Evolutionary conservation across 2,888 invertebrate species (phyloP).

Genomic region (Hyposoter dolosus): DNA sequence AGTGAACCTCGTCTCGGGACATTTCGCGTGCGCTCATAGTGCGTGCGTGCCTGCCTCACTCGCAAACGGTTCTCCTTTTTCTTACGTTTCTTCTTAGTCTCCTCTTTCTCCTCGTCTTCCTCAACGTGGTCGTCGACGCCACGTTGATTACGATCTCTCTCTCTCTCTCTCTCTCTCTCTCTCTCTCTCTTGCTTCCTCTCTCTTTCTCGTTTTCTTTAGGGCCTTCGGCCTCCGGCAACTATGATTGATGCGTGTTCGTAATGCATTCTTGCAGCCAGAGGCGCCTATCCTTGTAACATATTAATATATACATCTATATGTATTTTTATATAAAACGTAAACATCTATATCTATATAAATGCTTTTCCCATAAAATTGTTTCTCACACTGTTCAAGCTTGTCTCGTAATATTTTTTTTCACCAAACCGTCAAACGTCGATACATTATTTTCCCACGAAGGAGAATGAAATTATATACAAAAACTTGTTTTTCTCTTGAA

Average conservation of each 20-base stretch:
- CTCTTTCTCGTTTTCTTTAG: conserved; percentile 13
- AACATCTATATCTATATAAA: conserved; percentile 14
- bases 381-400: background rate
- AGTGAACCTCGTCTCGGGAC: conserved; percentile 40
- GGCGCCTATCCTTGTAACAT: conserved; percentile 44
- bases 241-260: conserved; percentile 57
- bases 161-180: background rate
- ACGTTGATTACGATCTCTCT: conserved; percentile 45
- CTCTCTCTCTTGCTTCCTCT: conserved; percentile 12
- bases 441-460: conserved; percentile 1
- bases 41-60: conserved; percentile 39
- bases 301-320: background rate
- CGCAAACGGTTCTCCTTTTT: conserved; percentile 46
- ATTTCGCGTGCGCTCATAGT: conserved; percentile 37
- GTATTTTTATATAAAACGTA: background rate
- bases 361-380: conserved; percentile 30
- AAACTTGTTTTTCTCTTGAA: background rate
- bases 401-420: background rate
- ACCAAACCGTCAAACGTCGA: background rate
- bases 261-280: conserved; percentile 44
- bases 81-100: background rate
- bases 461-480: background rate
- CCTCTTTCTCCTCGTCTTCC: background rate
- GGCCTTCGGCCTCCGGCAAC: conserved; percentile 38
- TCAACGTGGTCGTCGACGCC: conserved; percentile 47